A percentile compares a stretch with the other conserved stretches of the same genome.
Conservation (phyloP, 2,113 vertebrate genomes). For the Ranitomeya variabilis region DNA sequence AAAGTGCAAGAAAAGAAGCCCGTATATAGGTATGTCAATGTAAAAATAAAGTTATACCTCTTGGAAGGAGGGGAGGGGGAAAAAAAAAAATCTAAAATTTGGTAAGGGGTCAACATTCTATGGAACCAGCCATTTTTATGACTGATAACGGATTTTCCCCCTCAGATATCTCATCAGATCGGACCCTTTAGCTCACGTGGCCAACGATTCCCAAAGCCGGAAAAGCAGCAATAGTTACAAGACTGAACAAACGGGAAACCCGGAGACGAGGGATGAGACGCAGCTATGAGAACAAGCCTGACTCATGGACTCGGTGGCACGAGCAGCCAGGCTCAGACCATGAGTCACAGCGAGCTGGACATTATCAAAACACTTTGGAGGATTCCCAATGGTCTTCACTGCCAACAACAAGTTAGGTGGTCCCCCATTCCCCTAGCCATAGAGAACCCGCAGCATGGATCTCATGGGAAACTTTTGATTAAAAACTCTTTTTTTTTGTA, state of each 20-base stretch:
- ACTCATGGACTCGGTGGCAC: neutral
- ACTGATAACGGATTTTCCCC: neutral
- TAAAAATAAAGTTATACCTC: too few relatives aligned
- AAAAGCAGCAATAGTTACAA: conserved; percentile 73
- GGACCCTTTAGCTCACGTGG: conserved; percentile 88
- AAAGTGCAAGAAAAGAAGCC: too few relatives aligned
- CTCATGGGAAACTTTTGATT: neutral
- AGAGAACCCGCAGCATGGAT: neutral
- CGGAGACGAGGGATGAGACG: conserved; percentile 85
- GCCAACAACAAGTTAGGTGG: neutral
- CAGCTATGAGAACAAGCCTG: conserved; percentile 68
- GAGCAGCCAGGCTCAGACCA: neutral
- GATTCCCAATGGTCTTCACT: neutral
- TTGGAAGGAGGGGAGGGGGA: too few relatives aligned
- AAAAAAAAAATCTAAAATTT: too few relatives aligned
- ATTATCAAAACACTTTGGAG: neutral
- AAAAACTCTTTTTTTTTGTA: neutral
- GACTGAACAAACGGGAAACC: conserved; percentile 75
- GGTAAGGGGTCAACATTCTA: too few relatives aligned
- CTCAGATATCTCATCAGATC: conserved; percentile 92
- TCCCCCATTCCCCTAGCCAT: neutral
- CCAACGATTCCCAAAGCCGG: conserved; percentile 77
- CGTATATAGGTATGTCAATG: too few relatives aligned
- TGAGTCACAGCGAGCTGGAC: neutral
- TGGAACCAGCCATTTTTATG: too few relatives aligned